Evolutionary conservation across 2,797 vertebrate species (phyloP).

Genomic region (Botia almorhae): DNA sequence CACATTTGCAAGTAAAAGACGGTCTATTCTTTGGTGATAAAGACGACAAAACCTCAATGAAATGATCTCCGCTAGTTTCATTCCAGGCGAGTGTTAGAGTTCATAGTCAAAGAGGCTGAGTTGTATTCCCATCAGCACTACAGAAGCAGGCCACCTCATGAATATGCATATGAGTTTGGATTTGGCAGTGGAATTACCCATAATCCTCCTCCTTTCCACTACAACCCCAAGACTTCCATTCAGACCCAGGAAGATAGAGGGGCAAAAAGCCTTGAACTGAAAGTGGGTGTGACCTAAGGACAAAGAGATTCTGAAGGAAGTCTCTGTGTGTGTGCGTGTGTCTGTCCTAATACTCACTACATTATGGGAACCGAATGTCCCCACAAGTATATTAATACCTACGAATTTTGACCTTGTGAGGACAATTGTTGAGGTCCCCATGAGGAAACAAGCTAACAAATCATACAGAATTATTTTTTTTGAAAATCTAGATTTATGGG

Average conservation of each 20-base stretch:
- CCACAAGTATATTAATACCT: too few species aligned
- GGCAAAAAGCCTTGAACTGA: neutral
- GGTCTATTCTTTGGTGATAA: neutral
- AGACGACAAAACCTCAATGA: conserved; percentile 19
- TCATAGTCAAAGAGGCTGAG: conserved; percentile 46
- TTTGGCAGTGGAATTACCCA: conserved; percentile 22
- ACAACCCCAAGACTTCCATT: conserved; percentile 21
- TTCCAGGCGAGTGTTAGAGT: neutral
- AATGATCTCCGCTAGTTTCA: conserved; percentile 1
- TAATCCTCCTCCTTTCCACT: conserved; percentile 13
- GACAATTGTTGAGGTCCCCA: too few species aligned
- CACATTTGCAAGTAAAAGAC: neutral
- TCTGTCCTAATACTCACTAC: too few species aligned
- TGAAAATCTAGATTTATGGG: too few species aligned
- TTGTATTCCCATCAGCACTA: conserved; percentile 47
- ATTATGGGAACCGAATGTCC: too few species aligned
- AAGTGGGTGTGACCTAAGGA: conserved; percentile 5
- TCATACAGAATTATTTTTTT: too few species aligned
- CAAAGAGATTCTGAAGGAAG: conserved; percentile 29
- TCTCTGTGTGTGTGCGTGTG: neutral
- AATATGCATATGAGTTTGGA: conserved; percentile 51
- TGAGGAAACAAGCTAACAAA: too few species aligned
- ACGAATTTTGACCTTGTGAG: too few species aligned
- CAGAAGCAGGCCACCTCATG: conserved; percentile 39
- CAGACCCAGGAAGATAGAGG: neutral